Evolutionary conservation across 2,888 invertebrate genomes (phyloP), one percentile per base, ranked within the genome.

Genomic region (Ypsolopha scabrella): DNA sequence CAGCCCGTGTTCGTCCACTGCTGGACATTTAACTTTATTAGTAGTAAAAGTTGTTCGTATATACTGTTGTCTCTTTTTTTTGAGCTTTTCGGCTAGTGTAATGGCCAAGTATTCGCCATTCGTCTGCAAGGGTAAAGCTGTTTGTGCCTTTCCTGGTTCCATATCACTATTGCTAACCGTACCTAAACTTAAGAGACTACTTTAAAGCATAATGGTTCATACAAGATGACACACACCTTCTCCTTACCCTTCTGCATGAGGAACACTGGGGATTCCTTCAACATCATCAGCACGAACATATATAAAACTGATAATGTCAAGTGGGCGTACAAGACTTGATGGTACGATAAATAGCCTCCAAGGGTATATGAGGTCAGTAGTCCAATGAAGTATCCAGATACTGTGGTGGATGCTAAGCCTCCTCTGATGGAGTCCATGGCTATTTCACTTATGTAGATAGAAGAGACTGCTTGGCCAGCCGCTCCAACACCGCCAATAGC

Each of bases 371-470:
- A 76, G n/a, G 73, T 59, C 2, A 83, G 60, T 1, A 83, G 60
- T 2, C 83, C 83, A 0, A 75, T 9, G 51, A 77, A 75, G 56
- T 65, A 82, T 6, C 71, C 73, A 0, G 70, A 68, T 1, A 77
- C 73, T 0, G 74, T 68, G 9, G 68, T 60, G 0, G 83, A 72
- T 2, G 80, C 69, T 1, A 82, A 58, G 0, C 71, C 75, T 0
- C 85, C 85, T 52, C 85, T 64, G 37, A 85, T 77, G 1, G 77
- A 72, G 47, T 81, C 80, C 47, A 83, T 75, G 2, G 70, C 60
- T 48, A 85, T 75, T 56, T 85, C 85, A 0, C 79, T 69, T 14
- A 85, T 77, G 59, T 68, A 85, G 6, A 85, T 74, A 1, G 76
- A 62, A 0, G 80, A 72, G 0, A 79, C 71, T 1, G 75, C 78